Evolutionary conservation across 2,797 vertebrate species (phyloP).

Genomic region (Poecilia velifera): DNA sequence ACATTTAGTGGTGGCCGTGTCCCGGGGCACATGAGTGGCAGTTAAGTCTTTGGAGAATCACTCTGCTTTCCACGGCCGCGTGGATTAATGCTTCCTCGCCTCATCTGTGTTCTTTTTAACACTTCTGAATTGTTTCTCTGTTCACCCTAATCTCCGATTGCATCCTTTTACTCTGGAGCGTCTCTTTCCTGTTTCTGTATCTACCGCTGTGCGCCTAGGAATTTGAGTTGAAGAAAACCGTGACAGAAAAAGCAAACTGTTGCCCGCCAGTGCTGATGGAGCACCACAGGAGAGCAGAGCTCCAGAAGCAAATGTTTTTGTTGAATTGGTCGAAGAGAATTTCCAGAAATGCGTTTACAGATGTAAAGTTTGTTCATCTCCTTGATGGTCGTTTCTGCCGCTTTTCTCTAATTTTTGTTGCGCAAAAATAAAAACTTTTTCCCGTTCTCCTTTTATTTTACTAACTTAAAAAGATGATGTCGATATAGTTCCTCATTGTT

Average conservation of each 20-base stretch:
- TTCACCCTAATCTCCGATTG: slow-evolving; percentile 58
- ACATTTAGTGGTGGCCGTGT: slow-evolving; percentile 73
- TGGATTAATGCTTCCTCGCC: slow-evolving; percentile 80
- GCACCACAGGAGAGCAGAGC: slow-evolving; percentile 34
- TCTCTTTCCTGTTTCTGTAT: slow-evolving; percentile 22
- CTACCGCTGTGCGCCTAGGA: slow-evolving; percentile 35
- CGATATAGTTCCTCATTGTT: not conserved
- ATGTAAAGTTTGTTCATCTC: slow-evolving; percentile 19
- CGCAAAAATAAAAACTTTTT: not conserved
- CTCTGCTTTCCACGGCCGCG: slow-evolving; percentile 81
- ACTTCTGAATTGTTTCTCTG: slow-evolving; percentile 59
- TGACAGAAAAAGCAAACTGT: slow-evolving; percentile 63
- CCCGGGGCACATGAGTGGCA: slow-evolving; percentile 82
- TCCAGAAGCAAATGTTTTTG: slow-evolving; percentile 56
- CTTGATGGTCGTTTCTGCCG: not conserved
- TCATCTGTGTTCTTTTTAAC: slow-evolving; percentile 82
- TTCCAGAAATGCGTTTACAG: slow-evolving; percentile 30
- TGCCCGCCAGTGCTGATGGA: slow-evolving; percentile 44
- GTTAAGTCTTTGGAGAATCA: slow-evolving; percentile 83
- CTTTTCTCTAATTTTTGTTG: not conserved
- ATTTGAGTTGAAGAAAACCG: slow-evolving; percentile 57
- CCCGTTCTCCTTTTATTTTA: not conserved
- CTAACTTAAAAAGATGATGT: not conserved
- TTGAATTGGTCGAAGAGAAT: slow-evolving; percentile 34
- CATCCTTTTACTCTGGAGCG: slow-evolving; percentile 43